Conservation (phyloP, 1,140 invertebrate species). For the Nylanderia fulva region DNA sequence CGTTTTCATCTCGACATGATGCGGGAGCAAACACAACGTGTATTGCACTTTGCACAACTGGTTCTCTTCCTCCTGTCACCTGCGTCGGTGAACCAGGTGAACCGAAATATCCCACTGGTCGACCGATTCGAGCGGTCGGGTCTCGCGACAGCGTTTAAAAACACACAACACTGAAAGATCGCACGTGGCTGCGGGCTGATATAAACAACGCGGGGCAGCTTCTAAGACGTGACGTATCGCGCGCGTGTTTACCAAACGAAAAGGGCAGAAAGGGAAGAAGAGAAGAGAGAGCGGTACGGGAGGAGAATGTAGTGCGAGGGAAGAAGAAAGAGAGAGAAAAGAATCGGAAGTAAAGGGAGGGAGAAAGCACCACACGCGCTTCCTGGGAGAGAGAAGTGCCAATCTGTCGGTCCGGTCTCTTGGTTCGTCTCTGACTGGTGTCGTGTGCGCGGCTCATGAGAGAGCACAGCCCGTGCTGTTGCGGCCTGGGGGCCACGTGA, state of each 20-base stretch:
- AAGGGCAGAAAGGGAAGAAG: background rate
- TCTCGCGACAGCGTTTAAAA: constrained; percentile 14
- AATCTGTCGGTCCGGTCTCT: constrained; percentile 78
- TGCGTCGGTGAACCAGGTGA: background rate
- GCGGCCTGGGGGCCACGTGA: constrained; percentile 74
- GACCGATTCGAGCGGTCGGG: background rate
- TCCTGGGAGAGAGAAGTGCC: constrained; percentile 66
- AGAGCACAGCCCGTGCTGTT: constrained; percentile 73
- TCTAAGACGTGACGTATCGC: background rate
- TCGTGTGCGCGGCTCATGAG: constrained; percentile 73
- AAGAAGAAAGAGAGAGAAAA: constrained; percentile 13
- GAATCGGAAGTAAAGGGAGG: constrained; percentile 33
- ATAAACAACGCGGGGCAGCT: constrained; percentile 37
- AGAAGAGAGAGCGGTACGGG: constrained; percentile 15
- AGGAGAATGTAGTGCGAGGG: constrained; percentile 25
- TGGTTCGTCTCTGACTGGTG: constrained; percentile 83
- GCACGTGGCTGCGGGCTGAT: constrained; percentile 38
- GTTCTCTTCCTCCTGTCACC: background rate
- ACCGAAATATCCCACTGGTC: constrained; percentile 5
- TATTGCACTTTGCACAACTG: constrained; percentile 46
- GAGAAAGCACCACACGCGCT: constrained; percentile 62
- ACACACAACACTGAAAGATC: constrained; percentile 38
- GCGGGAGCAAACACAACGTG: background rate
- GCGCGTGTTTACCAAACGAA: background rate
- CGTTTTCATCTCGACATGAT: constrained; percentile 26